These are phyloP conservation scores for Tortrix viridana DNA, from an alignment of 2,888 invertebrate genomes.

Conservation along the genomic window DNA sequence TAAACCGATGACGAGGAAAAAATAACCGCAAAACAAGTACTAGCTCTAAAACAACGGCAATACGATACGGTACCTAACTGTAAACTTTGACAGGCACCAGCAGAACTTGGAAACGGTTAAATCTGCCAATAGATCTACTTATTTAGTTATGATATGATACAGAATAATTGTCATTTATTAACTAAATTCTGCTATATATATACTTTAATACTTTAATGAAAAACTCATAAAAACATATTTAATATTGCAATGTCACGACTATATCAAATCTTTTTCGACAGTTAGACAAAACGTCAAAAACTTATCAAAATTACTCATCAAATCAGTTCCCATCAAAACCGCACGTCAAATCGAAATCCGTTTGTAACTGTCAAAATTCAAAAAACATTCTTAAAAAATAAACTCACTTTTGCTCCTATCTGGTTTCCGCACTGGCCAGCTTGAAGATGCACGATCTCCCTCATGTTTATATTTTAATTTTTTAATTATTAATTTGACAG, in stretches of 20 bases:
- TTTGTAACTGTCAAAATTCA: slow-evolving; percentile 37
- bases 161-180: too few species aligned
- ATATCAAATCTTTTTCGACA: too few species aligned
- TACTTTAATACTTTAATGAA: too few species aligned
- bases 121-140: too few species aligned
- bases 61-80: neutral
- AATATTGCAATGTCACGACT: too few species aligned
- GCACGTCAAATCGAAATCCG: neutral
- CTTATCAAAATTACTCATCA: neutral
- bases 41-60: neutral
- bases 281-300: neutral
- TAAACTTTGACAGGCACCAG: neutral
- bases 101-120: too few species aligned
- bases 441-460: slow-evolving; percentile 93
- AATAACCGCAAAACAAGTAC: neutral
- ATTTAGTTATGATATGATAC: too few species aligned
- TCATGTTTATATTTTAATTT: slow-evolving; percentile 82
- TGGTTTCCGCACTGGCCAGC: slow-evolving; percentile 94
- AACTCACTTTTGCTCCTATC: slow-evolving; percentile 87
- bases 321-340: neutral
- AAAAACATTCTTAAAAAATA: slow-evolving; percentile 40
- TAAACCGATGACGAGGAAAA: neutral
- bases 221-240: too few species aligned
- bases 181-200: too few species aligned
- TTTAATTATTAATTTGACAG: slow-evolving; percentile 46